Base-by-base conservation (phyloP, 2,113 vertebrate species). In the Myotis yumanensis region DNA sequence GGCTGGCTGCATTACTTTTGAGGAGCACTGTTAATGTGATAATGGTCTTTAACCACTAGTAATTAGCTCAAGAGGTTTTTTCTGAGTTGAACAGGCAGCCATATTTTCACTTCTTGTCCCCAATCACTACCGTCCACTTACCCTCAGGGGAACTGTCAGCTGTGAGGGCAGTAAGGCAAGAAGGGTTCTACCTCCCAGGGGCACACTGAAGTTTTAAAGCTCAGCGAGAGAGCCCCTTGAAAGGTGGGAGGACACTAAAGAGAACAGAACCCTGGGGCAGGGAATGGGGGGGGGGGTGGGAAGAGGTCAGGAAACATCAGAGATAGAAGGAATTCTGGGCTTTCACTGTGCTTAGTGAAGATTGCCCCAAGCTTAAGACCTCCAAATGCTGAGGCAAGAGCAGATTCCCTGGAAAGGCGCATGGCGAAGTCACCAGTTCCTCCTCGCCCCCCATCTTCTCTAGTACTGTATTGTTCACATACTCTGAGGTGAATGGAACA, bases 361-460 rank as follows among this genome's bases (percentile, higher is more conserved):
- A 35, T 46, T 37, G 48, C 1, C 37, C 25, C 68, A n/a, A 87
- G 23, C 30, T 18, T 59, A 46, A 57, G 72, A 28, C n/a, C 12
- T 7, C 15, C 32, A 28, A 32, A 69, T 71, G 1, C 23, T 59
- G 18, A 91, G 25, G 10, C 30, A 76, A 40, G 57, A 48, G 14
- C 11, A 43, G 23, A 7, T 35, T 86, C 83, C 46, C 17, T 3
- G 9, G 68, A 69, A 16, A 11, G 30, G 2, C 30, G 10, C 12
- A 8, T 30, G 30, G 40, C 23, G 43, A 51, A 59, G 22, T 11
- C 12, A 11, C 40, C 1, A 5, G 22, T 62, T 2, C 11, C 23
- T 11, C 46, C 46, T 11, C 46, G 9, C 37, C 37, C 25, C 1
- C 1, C 0, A 0, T 57, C 11, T 25, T 79, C 17, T 52, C 43